phyloP scores from a whole-genome alignment of 2,888 invertebrate genomes.

The Pollenia amentaria region DNA sequence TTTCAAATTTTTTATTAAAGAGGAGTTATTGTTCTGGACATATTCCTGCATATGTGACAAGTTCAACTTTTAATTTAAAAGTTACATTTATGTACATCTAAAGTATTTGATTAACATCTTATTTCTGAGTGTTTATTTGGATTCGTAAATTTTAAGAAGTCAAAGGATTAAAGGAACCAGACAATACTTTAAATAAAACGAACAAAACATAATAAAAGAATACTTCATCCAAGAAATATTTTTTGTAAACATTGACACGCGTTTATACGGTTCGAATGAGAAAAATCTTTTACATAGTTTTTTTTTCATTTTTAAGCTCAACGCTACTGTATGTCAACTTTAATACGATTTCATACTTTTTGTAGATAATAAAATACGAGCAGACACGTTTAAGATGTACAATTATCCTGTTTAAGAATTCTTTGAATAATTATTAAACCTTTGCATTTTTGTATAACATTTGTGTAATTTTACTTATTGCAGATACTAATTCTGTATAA shows the following conservation, averaged over 20 bases:
- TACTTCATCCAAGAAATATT: slow-evolving; percentile 73
- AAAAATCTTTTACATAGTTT: slow-evolving; percentile 38
- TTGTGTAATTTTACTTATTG: too few species aligned
- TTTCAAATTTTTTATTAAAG: too few species aligned
- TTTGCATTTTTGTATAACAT: too few species aligned
- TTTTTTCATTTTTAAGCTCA: slow-evolving; percentile 43
- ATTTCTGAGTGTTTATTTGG: slow-evolving; percentile 1
- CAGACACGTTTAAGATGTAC: too few species aligned
- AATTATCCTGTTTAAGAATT: too few species aligned
- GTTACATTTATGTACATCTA: too few species aligned
- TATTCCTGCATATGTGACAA: too few species aligned
- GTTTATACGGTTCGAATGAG: slow-evolving; percentile 68
- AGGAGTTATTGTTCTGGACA: too few species aligned
- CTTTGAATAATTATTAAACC: too few species aligned
- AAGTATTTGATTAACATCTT: background rate
- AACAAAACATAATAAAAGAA: slow-evolving; percentile 30
- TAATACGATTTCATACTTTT: background rate
- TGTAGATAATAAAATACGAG: background rate
- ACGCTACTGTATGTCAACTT: slow-evolving; percentile 26
- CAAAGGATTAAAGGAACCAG: background rate
- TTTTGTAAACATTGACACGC: slow-evolving; percentile 79
- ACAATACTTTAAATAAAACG: background rate
- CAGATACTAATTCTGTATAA: too few species aligned
- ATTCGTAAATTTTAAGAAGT: background rate
- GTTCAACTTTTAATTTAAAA: too few species aligned